phyloP scores from a whole-genome alignment of 53 echinoderm and acorn worm species.

The Glandiceps talaboti region DNA sequence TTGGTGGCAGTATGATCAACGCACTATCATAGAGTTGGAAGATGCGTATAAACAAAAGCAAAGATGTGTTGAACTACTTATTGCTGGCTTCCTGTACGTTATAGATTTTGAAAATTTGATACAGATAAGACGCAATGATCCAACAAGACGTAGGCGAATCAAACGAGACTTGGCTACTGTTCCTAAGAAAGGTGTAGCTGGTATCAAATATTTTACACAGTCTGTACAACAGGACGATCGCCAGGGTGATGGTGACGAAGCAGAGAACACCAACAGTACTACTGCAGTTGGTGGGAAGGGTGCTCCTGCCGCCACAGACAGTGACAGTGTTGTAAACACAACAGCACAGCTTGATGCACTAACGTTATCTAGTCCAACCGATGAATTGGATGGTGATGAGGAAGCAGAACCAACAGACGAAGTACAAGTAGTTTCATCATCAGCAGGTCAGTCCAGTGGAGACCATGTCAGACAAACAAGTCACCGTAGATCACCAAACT shows the following conservation, averaged over 20 bases:
- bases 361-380: neutral
- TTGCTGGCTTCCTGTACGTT: constrained; percentile 81
- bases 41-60: constrained; percentile 66
- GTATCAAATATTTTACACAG: constrained; percentile 31
- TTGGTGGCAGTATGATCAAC: constrained; percentile 98
- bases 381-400: neutral
- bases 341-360: neutral
- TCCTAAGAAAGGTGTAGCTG: constrained; percentile 95
- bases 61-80: constrained; percentile 73
- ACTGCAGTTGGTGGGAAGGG: neutral
- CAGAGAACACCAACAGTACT: neutral
- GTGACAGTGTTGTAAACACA: neutral
- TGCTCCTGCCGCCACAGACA: neutral
- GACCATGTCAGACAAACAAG: neutral
- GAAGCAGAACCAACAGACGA: neutral
- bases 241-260: neutral
- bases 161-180: constrained; percentile 74
- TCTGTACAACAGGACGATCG: neutral
- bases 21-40: constrained; percentile 71
- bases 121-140: constrained; percentile 76
- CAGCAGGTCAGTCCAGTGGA: neutral
- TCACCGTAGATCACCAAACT: neutral
- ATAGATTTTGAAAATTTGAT: constrained; percentile 91
- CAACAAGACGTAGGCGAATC: constrained; percentile 75
- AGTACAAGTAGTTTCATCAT: neutral